These are phyloP conservation scores for Python bivittatus DNA, from an alignment of 2,113 vertebrate species.

Conservation along the genomic window DNA sequence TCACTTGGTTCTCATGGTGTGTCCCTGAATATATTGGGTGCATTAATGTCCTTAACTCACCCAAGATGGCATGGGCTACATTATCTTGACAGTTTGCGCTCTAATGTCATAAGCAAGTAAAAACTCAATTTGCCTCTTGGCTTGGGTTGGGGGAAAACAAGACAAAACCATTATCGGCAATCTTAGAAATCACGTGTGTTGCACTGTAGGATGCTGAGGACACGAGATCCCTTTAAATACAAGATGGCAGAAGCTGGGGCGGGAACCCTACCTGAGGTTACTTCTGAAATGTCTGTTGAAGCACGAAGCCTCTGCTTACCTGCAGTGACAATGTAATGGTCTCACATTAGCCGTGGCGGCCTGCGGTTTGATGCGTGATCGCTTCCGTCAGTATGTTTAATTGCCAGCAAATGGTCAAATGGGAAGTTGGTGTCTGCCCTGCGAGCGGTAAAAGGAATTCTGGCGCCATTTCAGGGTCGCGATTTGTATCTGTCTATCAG, in stretches of 20 bases:
- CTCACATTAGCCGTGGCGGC: constrained; percentile 53
- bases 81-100: neutral
- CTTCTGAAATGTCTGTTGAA: constrained; percentile 25
- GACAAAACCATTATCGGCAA: neutral
- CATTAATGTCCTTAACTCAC: neutral
- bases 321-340: constrained; percentile 48
- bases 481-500: constrained; percentile 77
- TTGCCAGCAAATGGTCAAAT: constrained; percentile 71
- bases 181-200: neutral
- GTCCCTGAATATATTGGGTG: no score
- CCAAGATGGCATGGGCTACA: fast-evolving
- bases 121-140: no score
- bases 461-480: constrained; percentile 80
- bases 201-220: neutral
- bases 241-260: constrained; percentile 6
- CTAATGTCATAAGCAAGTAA: neutral
- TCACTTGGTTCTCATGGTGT: no score
- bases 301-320: constrained; percentile 55
- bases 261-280: constrained; percentile 31
- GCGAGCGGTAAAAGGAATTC: constrained; percentile 66
- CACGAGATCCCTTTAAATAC: neutral
- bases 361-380: constrained; percentile 54
- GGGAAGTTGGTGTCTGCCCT: constrained; percentile 72
- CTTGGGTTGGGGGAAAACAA: neutral
- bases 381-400: constrained; percentile 69